Evolutionary conservation across 2,113 vertebrate genomes (phyloP).

Genomic region (Galbula dea): DNA sequence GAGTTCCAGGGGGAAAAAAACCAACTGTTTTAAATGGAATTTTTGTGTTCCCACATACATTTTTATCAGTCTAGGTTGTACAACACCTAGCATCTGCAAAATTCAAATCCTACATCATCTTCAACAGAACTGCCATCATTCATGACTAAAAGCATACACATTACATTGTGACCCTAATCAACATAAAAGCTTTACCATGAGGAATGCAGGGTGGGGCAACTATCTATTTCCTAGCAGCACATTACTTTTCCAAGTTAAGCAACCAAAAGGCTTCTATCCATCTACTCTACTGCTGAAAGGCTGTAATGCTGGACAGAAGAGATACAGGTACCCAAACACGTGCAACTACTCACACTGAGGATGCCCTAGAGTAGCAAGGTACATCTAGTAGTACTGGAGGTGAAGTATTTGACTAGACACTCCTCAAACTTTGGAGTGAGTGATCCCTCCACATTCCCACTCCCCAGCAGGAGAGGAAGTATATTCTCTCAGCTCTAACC

Average conservation of each 20-base stretch:
- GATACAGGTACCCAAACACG: background rate
- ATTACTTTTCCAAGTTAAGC: background rate
- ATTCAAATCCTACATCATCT: background rate
- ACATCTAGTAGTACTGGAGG: background rate
- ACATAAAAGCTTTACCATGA: background rate
- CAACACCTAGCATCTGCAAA: background rate
- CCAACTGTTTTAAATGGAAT: background rate
- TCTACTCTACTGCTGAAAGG: background rate
- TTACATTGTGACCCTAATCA: background rate
- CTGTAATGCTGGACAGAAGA: background rate
- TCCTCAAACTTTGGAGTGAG: background rate
- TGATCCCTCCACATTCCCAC: background rate
- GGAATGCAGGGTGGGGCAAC: background rate
- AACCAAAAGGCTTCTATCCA: background rate
- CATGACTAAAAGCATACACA: background rate
- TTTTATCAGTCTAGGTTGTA: background rate
- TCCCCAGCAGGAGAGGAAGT: background rate
- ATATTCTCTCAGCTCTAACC: background rate
- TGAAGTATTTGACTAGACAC: background rate
- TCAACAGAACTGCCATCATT: background rate
- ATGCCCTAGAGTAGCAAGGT: background rate
- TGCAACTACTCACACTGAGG: rapidly evolving
- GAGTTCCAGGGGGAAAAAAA: background rate
- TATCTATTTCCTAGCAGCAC: background rate
- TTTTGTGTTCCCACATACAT: background rate